Percentiles rank a stretch among this genome's conserved stretches.
phyloP scores from a whole-genome alignment of 2,113 vertebrate genomes.

The Phainopepla nitens region DNA sequence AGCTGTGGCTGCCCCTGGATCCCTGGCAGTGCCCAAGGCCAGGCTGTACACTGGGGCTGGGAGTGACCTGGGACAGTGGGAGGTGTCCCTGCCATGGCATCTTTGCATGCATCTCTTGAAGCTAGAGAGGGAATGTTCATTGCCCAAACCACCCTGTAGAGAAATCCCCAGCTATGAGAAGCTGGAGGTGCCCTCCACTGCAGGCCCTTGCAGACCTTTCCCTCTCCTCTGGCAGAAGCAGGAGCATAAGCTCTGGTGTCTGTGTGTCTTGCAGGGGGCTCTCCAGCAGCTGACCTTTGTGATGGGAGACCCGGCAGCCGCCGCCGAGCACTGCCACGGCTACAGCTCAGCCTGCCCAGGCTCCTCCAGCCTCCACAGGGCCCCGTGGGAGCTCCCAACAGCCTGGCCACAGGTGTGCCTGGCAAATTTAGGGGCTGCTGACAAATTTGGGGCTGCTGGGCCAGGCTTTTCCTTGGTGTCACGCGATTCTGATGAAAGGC shows the following conservation, averaged over 20 bases:
- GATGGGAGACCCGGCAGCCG: conserved; percentile 78
- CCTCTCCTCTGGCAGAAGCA: neutral
- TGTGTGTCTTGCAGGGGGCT: conserved; percentile 71
- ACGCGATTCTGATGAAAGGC: accelerated
- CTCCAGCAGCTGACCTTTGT: conserved; percentile 80
- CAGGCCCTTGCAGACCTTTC: neutral
- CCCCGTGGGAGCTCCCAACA: neutral
- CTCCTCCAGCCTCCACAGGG: neutral
- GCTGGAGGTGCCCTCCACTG: neutral
- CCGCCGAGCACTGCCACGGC: conserved; percentile 70
- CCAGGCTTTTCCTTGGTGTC: neutral
- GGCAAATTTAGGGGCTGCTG: accelerated
- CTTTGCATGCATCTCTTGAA: neutral
- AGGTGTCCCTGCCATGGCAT: neutral
- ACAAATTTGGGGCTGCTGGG: neutral
- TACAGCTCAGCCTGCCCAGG: conserved; percentile 48
- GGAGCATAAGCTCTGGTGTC: neutral
- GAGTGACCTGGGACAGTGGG: neutral
- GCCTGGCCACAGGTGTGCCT: conserved; percentile 26
- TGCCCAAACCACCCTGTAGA: neutral
- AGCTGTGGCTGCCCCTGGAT: neutral
- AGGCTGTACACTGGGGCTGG: neutral
- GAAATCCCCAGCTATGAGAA: neutral
- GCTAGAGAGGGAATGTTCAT: neutral
- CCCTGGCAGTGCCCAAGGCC: neutral